phyloP scores from a whole-genome alignment of 2,797 vertebrate genomes.

The Hypotaenidia okinawae region DNA sequence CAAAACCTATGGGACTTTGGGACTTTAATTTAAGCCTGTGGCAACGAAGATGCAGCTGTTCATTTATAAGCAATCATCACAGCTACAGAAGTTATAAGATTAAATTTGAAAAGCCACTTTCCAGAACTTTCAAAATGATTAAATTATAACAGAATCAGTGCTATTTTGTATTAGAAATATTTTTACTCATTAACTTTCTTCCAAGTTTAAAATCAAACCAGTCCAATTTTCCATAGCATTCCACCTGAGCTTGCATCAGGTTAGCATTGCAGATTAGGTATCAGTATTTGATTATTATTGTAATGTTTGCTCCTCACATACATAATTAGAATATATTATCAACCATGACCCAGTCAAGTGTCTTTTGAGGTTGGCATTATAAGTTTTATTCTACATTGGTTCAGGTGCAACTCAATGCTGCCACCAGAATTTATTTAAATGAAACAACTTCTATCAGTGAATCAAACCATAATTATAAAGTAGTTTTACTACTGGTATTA shows the following conservation, averaged over 20 bases:
- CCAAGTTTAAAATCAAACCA: conserved; percentile 49
- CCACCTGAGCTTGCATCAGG: neutral
- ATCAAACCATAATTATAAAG: neutral
- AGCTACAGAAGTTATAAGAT: conserved; percentile 57
- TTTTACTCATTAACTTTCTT: conserved; percentile 17
- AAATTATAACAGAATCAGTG: conserved; percentile 30
- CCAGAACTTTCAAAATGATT: conserved; percentile 35
- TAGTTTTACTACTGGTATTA: neutral
- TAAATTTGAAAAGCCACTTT: conserved; percentile 49
- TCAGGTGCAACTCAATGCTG: neutral
- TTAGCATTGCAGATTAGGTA: conserved; percentile 47
- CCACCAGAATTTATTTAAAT: neutral
- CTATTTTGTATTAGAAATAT: conserved; percentile 4
- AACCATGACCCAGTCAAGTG: conserved; percentile 34
- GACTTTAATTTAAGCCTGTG: conserved; percentile 72
- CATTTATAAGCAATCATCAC: conserved; percentile 69
- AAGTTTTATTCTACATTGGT: neutral
- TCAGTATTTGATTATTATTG: conserved; percentile 40
- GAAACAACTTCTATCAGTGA: neutral
- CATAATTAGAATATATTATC: conserved; percentile 22
- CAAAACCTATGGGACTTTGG: conserved; percentile 72
- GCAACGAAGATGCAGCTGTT: conserved; percentile 72
- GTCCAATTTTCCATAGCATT: neutral
- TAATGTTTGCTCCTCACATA: conserved; percentile 16
- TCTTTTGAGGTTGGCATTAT: neutral